A percentile compares a stretch with the other conserved stretches of the same genome.
phyloP scores from a whole-genome alignment of 37 sponge, comb jelly and placozoan genomes.

The Ephydatia muelleri region DNA sequence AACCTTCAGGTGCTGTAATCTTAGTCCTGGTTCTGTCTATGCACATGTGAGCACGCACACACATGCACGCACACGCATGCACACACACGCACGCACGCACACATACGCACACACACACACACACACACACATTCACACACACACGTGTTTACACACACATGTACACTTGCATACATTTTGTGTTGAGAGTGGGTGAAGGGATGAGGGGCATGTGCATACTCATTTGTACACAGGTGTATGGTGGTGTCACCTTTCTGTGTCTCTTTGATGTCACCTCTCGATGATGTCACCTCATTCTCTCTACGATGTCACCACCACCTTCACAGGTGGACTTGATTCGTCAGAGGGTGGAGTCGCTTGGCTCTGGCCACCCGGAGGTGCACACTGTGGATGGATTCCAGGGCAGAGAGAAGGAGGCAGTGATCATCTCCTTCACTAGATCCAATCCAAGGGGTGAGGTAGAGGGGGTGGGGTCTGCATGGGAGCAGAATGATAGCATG shows the following conservation, averaged over 20 bases:
- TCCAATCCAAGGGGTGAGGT: conserved; percentile 80
- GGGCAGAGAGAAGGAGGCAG: conserved; percentile 95
- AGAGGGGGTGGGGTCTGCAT: no score
- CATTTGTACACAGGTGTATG: not conserved
- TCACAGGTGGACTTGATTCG: no score
- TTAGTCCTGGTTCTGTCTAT: not conserved
- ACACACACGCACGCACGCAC: no score
- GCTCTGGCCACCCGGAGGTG: no score
- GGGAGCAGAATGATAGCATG: no score
- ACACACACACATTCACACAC: no score
- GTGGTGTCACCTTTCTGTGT: no score
- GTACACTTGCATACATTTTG: not conserved
- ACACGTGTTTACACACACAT: no score
- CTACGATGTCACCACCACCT: not conserved
- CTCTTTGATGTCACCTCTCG: not conserved
- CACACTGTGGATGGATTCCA: no score
- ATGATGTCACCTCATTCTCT: not conserved
- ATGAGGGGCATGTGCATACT: not conserved
- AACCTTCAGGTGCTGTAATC: conserved; percentile 71
- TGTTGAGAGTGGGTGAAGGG: not conserved
- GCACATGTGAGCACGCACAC: not conserved
- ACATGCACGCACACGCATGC: no score
- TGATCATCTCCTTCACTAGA: conserved; percentile 90
- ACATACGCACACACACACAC: no score
- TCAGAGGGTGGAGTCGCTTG: no score